Evolutionary conservation across 2,888 invertebrate species (phyloP), one percentile per base, ranked within the genome.

Genomic region (Gymnocheta viridis): DNA sequence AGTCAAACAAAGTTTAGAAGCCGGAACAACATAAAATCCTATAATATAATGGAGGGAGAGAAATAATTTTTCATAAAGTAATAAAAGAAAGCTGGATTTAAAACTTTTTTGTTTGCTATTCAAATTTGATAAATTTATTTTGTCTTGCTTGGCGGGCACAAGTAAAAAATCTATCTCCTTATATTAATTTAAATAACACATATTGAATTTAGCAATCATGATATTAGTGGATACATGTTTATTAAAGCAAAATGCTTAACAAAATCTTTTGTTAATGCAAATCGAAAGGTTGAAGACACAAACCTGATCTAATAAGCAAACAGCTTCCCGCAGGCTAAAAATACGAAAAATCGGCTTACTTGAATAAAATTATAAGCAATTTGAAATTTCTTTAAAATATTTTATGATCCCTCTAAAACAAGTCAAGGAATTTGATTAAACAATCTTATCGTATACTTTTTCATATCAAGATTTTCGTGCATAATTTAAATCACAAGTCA

Each of bases 11-110:
- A 72, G 22, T 19, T 0, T 19, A 35, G 51, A 29, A 58, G 58
- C 19, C 58, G 32, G 19, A 73, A 49, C 24, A 32, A 7, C 7
- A 10, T 35, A 14, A 32, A 60, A 32, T 72, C 24, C 58, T 35
- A 27, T 47, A 47, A 60, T 35, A 60, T 73, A 60, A 24, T 49
- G 29, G 49, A 35, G 32, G 49, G 60, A 73, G 47, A 35, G 6
- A 38, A 58, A 32, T 7, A 29, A 54, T 54, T 38, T 2, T 10
- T 17, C 4, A 6, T 4, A 19, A 19, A 47, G 47, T 4, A n/a
- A 24, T 24, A 3, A 60, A 35, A 73, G 47, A 60, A 73, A 73
- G 22, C 10, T 60, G 2, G 10, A 4, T 44, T 9, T 9, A 17
- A 27, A 22, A n/a, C 24, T 35, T 35, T 58, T 22, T 35, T 58